Base-by-base conservation (phyloP, 2,797 vertebrate genomes). In the Sus cebifrons region DNA sequence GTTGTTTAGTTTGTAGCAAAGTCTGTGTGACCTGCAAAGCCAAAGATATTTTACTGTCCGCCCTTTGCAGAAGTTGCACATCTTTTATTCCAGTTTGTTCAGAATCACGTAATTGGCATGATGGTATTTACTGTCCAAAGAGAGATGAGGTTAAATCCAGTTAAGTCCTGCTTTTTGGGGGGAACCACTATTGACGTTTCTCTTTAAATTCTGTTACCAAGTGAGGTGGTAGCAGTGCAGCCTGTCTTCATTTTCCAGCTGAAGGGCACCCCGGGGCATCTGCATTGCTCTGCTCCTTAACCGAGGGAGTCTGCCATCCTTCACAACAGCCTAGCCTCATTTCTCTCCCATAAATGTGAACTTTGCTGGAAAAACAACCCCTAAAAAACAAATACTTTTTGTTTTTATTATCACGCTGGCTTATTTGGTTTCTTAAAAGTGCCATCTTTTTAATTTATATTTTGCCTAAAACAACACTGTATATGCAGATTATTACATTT, bases 361-460 rank as follows among this genome's bases (percentile, higher is more conserved):
- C 56, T 81, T 86, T 44, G 79, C 27, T 93, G 14, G 40, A 91
- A 86, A 88, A 67, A 87, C 1, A 25, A 54, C 12, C 60, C 60
- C 44, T n/a, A 2, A 0, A 67, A 88, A 44, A 81, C n/a, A 67
- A 84, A 29, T 64, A 11, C 68, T 67, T 65, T 86, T 89, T 78
- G 20, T 77, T 89, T 92, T 95, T 58, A 81, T 94, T 74, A 23
- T 73, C 54, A 52, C 32, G 29, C 60, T 77, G 6, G 32, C 52
- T 88, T 74, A 44, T 64, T 95, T 58, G 79, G 49, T 68, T 83
- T 62, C 49, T 94, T 92, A 52, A 86, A 86, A 86, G 13, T 89
- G 25, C 70, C 40, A n/a, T 92, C 13, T 67, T 94, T 85, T 73
- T 89, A 81, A n/a, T 27, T 95, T 88, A 67, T 86, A 16, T 94